Percentiles rank a stretch among this genome's conserved stretches.
These are phyloP conservation scores for Ooceraea biroi DNA, from an alignment of 1,140 invertebrate genomes.

Conservation along the genomic window DNA sequence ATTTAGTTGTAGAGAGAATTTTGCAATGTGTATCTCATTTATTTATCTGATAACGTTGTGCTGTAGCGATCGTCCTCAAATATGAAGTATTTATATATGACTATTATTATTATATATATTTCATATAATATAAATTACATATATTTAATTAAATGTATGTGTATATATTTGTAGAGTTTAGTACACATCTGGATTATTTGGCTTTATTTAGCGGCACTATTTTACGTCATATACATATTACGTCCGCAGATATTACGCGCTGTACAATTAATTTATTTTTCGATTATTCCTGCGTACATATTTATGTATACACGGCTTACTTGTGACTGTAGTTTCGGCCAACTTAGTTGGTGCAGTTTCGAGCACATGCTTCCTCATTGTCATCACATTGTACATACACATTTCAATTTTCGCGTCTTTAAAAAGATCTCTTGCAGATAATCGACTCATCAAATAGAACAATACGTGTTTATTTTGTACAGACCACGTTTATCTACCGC, in stretches of 20 bases:
- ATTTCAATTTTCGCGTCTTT: slow-evolving; percentile 9
- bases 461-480: slow-evolving; percentile 6
- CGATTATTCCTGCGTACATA: too few relatives aligned
- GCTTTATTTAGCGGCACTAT: too few relatives aligned
- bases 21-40: slow-evolving; percentile 2
- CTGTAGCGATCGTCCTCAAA: background rate
- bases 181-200: too few relatives aligned
- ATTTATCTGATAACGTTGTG: slow-evolving; percentile 10
- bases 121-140: background rate
- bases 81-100: slow-evolving; percentile 3
- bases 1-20: slow-evolving; percentile 1
- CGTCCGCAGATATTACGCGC: too few relatives aligned
- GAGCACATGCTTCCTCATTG: background rate
- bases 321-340: background rate
- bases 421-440: background rate
- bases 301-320: too few relatives aligned
- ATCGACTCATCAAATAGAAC: background rate
- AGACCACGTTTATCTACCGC: background rate
- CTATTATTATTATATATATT: slow-evolving; percentile 8
- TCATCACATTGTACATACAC: background rate
- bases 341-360: background rate
- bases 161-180: too few relatives aligned
- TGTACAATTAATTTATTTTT: too few relatives aligned
- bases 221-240: too few relatives aligned
- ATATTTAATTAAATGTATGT: background rate